phyloP scores from a whole-genome alignment of 2,888 invertebrate genomes.

The Mylabris sibirica region DNA sequence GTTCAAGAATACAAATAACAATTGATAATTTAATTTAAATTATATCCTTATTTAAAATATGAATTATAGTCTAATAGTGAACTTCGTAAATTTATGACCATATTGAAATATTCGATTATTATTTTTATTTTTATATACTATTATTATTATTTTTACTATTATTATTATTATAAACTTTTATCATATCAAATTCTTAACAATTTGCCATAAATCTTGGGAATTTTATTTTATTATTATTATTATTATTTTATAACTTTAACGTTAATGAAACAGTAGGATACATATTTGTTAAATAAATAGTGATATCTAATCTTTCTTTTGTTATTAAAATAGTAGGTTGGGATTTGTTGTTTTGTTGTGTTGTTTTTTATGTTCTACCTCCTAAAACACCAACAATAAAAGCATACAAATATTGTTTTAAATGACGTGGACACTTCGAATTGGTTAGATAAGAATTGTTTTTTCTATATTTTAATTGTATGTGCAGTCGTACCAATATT shows the following conservation, averaged over 20 bases:
- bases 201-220: not conserved
- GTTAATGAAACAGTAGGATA: constrained; percentile 9
- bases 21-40: constrained; percentile 6
- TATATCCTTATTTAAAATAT: constrained; percentile 4
- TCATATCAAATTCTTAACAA: not conserved
- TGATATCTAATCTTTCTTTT: constrained; percentile 15
- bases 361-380: not conserved
- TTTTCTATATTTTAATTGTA: not conserved
- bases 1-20: not conserved
- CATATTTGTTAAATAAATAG: constrained; percentile 3
- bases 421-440: not conserved
- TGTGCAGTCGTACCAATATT: not conserved
- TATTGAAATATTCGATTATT: constrained; percentile 5
- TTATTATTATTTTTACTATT: not conserved
- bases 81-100: not conserved
- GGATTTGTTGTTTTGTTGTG: not conserved
- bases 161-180: not conserved
- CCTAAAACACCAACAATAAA: not conserved
- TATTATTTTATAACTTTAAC: not conserved
- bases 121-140: not conserved
- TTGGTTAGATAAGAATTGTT: not conserved
- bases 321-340: not conserved
- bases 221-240: not conserved
- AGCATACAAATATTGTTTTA: not conserved
- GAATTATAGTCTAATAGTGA: constrained; percentile 2